These are phyloP conservation scores for Calliopsis andreniformis DNA, from an alignment of 1,140 invertebrate species.

Conservation along the genomic window DNA sequence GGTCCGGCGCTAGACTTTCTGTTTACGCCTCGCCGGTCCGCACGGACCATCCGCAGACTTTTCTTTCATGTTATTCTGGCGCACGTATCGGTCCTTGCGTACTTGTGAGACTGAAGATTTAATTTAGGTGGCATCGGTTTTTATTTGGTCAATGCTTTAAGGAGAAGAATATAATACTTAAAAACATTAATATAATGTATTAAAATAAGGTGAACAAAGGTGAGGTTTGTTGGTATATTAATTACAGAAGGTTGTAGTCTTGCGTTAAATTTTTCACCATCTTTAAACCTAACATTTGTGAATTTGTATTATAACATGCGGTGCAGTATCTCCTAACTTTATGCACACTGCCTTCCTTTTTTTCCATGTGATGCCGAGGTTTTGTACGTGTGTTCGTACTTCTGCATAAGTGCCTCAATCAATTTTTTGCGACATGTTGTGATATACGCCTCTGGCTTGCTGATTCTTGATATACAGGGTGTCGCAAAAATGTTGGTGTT, in stretches of 20 bases:
- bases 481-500: no score
- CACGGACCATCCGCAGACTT: no score
- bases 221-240: neutral
- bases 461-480: no score
- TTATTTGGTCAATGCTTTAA: conserved; percentile 36
- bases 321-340: conserved; percentile 28
- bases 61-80: no score
- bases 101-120: conserved; percentile 17
- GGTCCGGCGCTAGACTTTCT: no score
- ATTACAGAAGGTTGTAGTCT: conserved; percentile 7
- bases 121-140: conserved; percentile 17
- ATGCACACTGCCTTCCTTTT: conserved; percentile 17
- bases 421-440: no score
- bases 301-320: neutral
- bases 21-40: no score
- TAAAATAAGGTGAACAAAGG: conserved; percentile 33
- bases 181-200: conserved; percentile 43
- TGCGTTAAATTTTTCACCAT: conserved; percentile 1
- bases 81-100: no score
- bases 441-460: no score
- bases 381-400: no score
- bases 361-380: no score
- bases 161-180: conserved; percentile 40
- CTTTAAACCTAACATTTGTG: neutral
- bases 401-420: no score